Percentiles rank a stretch among this genome's conserved stretches.
phyloP scores from a whole-genome alignment of 1,140 invertebrate genomes.

The fruit fly (Drosophila melanogaster) region Release_6_plus_ISO1_MT NC_004354.4:19985501-19986000 shows the following conservation, averaged over 20 bases:
- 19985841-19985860: neutral
- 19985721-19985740: constrained; percentile 27
- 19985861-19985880: constrained; percentile 25
- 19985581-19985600: constrained; percentile 35
- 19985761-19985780: constrained; percentile 33
- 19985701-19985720: constrained; percentile 44
- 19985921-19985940: neutral
- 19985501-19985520: constrained; percentile 34
- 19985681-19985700: constrained; percentile 48
- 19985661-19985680: constrained; percentile 25
- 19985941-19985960: neutral
- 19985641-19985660: neutral
- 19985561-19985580: constrained; percentile 8
- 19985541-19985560: constrained; percentile 18
- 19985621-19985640: neutral
- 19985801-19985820: neutral
- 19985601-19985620: neutral
- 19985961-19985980: constrained; percentile 16
- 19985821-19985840: neutral
- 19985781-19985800: neutral
- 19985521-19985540: constrained; percentile 43
- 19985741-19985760: neutral
- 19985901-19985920: neutral
- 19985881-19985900: constrained; percentile 29
- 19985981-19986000: constrained; percentile 23